Conservation (phyloP, 2,888 invertebrate genomes). For the Drosophila austrosaltans region DNA sequence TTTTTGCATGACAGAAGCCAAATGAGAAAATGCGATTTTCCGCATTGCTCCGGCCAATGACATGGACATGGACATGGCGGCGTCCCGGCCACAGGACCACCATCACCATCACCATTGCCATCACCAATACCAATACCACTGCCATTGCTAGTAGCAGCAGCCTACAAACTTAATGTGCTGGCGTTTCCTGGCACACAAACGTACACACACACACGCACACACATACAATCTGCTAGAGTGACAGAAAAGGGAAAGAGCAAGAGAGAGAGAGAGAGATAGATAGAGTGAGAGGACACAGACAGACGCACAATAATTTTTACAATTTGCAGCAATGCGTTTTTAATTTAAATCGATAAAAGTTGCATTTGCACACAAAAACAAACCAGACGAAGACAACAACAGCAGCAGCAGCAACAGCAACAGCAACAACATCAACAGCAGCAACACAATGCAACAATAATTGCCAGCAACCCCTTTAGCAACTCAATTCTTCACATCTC, state of each 20-base stretch:
- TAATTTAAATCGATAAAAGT: constrained; percentile 77
- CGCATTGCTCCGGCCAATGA: constrained; percentile 78
- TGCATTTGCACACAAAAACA: constrained; percentile 74
- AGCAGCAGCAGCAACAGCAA: not conserved
- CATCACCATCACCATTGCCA: not conserved
- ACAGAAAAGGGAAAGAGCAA: not conserved
- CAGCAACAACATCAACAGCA: not conserved
- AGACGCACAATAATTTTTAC: constrained; percentile 71
- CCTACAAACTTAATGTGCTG: constrained; percentile 74
- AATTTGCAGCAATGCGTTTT: constrained; percentile 78
- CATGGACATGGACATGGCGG: constrained; percentile 70
- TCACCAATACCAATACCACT: not conserved
- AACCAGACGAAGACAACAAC: constrained; percentile 68
- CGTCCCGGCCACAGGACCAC: constrained; percentile 24
- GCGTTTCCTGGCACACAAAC: constrained; percentile 64
- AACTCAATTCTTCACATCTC: constrained; percentile 13
- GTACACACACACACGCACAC: constrained; percentile 40
- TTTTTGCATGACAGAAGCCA: constrained; percentile 77
- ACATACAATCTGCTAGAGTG: constrained; percentile 10
- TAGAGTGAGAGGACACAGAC: constrained; percentile 23
- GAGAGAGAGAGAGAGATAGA: constrained; percentile 39
- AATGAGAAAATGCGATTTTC: constrained; percentile 78
- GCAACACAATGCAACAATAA: constrained; percentile 62
- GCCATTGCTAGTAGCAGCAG: constrained; percentile 37
- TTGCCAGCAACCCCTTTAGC: constrained; percentile 57